These are phyloP conservation scores for Arenaria interpres DNA, from an alignment of 2,113 vertebrate genomes.

Conservation along the genomic window DNA sequence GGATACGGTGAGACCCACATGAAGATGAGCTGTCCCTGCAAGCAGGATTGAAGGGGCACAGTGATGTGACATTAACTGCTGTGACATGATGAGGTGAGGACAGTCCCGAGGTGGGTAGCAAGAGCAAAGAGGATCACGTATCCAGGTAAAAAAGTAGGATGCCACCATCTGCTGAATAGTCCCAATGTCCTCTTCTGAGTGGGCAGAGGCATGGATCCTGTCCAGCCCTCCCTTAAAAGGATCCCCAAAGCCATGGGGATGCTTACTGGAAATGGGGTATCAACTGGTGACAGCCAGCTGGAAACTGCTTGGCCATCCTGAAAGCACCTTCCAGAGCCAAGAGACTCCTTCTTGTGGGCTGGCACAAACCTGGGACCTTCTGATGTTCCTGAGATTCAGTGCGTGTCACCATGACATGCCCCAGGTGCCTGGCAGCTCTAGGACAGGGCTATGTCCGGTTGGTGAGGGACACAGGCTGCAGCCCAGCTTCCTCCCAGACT, in stretches of 20 bases:
- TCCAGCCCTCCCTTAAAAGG: neutral
- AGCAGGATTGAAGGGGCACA: neutral
- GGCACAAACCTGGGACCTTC: neutral
- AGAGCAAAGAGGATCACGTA: neutral
- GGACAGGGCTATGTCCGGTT: neutral
- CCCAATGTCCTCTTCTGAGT: neutral
- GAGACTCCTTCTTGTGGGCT: no score
- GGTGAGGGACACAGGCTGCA: neutral
- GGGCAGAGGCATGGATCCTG: neutral
- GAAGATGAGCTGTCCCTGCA: neutral
- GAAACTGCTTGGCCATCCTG: neutral
- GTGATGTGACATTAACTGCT: fast-evolving
- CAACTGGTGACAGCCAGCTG: neutral
- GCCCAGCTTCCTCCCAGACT: neutral
- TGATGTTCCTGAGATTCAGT: neutral
- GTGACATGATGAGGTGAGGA: neutral
- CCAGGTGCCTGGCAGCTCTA: neutral
- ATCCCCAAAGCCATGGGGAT: neutral
- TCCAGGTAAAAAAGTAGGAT: neutral
- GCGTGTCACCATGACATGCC: neutral
- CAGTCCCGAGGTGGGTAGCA: fast-evolving
- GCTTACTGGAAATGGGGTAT: neutral
- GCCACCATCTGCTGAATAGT: neutral
- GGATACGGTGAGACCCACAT: neutral
- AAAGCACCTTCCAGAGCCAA: neutral